Base-by-base conservation (phyloP, 2,797 vertebrate genomes). In the Gymnoscopelus braueri region DNA sequence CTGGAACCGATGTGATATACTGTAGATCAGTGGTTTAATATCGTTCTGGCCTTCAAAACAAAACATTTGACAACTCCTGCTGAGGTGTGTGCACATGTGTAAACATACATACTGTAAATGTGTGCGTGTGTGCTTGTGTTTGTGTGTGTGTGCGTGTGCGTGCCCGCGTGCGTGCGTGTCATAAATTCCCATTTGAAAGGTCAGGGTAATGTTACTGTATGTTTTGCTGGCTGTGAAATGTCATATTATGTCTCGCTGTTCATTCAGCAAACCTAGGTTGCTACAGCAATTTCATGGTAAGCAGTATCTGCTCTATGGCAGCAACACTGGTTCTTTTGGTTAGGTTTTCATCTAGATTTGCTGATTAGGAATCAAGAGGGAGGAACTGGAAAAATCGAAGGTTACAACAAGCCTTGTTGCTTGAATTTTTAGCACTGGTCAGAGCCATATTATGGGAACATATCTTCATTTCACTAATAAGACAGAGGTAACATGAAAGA, bases 221-320 rank as follows among this genome's bases (percentile, higher is more conserved):
- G 75, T 83, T 83, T 77, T 74, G 69, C 66, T 84, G 71, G 69
- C 68, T 75, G 83, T 77, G 74, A 91, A 91, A 91, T 89, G 90
- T 82, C 88, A 88, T 75, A 85, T 86, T 83, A 82, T 83, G 78
- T 85, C 62, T 78, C 29, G 52, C 72, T 69, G 72, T 67, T 81
- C 47, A 72, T 81, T 80, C 51, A 76, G 62, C 75, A 78, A 61
- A 51, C 59, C 65, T 56, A 66, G 59, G 70, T 51, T 49, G 68
- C 19, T 39, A 60, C 69, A 64, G 63, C 69, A 54, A 81, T 78
- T 79, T 74, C 47, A 72, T 57, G 67, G 63, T 76, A 58, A 74
- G 62, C 67, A 59, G 63, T 26, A 76, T 52, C 62, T 72, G 63
- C 3, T 70, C 65, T 65, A 67, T n/a, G n/a, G 54, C 12, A 24